Percentiles rank a stretch among this genome's conserved stretches.
phyloP scores from a whole-genome alignment of 2,797 vertebrate species.

The Buphagus erythrorhynchus region DNA sequence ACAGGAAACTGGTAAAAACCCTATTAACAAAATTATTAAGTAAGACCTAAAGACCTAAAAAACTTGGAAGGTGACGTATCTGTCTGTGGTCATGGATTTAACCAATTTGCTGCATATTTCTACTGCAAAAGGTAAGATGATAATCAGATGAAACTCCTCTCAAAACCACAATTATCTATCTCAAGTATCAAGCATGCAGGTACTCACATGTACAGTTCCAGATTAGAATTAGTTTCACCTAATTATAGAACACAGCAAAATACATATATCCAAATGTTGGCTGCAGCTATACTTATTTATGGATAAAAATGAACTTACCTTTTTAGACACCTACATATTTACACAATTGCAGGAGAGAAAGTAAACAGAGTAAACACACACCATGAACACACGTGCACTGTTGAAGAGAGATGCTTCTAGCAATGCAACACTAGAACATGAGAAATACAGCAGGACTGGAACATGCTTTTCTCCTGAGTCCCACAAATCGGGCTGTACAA shows the following conservation, averaged over 20 bases:
- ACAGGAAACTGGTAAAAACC: background rate
- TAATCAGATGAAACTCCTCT: background rate
- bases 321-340: background rate
- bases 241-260: background rate
- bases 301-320: background rate
- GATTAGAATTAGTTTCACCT: background rate
- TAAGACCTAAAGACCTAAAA: background rate
- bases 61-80: background rate
- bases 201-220: background rate
- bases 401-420: background rate
- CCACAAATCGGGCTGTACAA: background rate
- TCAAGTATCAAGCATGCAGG: background rate
- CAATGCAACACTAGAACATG: background rate
- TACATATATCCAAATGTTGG: background rate
- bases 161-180: background rate
- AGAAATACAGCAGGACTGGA: background rate
- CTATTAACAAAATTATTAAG: background rate
- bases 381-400: background rate
- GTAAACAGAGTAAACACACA: background rate
- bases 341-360: background rate
- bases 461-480: background rate
- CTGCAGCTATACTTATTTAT: background rate
- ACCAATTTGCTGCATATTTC: background rate
- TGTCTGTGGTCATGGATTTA: background rate
- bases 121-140: background rate